A percentile compares a stretch with the other conserved stretches of the same genome.
These are phyloP conservation scores for Boloria euphrosyne DNA, from an alignment of 2,888 invertebrate genomes.

Conservation along the genomic window DNA sequence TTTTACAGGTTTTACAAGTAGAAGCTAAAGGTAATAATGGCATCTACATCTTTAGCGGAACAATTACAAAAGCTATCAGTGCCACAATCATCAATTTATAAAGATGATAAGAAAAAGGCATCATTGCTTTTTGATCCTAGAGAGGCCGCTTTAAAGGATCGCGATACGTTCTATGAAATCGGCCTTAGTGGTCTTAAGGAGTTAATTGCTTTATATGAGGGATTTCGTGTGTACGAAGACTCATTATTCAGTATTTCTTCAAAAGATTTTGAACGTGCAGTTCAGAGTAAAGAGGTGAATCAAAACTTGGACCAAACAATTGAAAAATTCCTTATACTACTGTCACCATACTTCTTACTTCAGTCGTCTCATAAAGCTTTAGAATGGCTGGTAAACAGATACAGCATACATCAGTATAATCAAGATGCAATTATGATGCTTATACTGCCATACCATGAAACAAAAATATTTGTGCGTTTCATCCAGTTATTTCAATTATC, in stretches of 20 bases:
- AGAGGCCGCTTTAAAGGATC: conserved; percentile 93
- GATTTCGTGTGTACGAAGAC: conserved; percentile 87
- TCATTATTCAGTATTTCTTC: conserved; percentile 90
- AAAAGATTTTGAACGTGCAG: conserved; percentile 90
- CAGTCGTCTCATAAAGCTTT: conserved; percentile 93
- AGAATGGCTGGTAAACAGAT: conserved; percentile 97
- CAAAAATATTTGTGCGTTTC: conserved; percentile 91
- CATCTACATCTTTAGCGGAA: conserved; percentile 87
- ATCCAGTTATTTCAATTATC: conserved; percentile 89
- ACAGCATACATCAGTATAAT: conserved; percentile 94
- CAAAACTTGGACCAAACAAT: conserved; percentile 88
- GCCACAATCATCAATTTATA: conserved; percentile 87
- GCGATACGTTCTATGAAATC: conserved; percentile 92
- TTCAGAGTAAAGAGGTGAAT: conserved; percentile 89
- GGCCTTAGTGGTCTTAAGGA: conserved; percentile 94
- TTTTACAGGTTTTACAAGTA: conserved; percentile 6
- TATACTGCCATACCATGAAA: conserved; percentile 96
- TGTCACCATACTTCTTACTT: conserved; percentile 95
- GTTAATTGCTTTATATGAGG: conserved; percentile 86
- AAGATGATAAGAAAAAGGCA: conserved; percentile 86
- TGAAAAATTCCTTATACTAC: conserved; percentile 87
- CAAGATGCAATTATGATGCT: conserved; percentile 89
- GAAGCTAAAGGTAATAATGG: conserved; percentile 50
- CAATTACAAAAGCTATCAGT: conserved; percentile 89
- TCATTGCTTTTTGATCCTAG: conserved; percentile 95